Evolutionary conservation across 2,888 invertebrate species (phyloP).

Genomic region (Cylindroiulus punctatus): DNA sequence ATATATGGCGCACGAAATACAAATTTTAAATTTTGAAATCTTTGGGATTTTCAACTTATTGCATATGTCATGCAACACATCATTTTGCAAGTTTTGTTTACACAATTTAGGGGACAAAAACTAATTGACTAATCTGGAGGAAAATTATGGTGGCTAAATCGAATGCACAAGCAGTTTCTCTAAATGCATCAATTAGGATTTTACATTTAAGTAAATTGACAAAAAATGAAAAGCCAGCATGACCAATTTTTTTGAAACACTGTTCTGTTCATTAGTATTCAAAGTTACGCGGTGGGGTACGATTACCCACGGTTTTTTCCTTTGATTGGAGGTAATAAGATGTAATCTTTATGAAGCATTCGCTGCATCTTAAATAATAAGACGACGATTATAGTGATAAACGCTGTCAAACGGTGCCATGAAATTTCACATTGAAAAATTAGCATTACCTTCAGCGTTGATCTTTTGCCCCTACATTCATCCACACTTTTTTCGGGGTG

Average conservation of each 20-base stretch:
- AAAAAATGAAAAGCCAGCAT: background rate
- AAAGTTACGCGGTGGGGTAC: background rate
- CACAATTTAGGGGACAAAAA: no score
- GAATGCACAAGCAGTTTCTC: background rate
- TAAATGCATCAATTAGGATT: background rate
- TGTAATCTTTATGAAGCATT: background rate
- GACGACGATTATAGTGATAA: slow-evolving; percentile 19
- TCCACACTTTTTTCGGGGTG: background rate
- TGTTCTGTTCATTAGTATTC: background rate
- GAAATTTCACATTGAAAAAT: background rate
- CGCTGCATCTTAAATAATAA: background rate
- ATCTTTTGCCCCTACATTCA: background rate
- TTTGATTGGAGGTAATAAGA: background rate
- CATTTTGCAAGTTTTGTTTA: no score
- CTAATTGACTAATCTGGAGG: no score
- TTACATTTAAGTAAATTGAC: background rate
- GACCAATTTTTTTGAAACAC: background rate
- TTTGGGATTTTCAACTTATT: no score
- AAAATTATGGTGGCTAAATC: no score
- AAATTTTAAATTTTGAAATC: no score
- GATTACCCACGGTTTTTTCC: background rate
- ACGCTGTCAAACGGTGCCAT: background rate
- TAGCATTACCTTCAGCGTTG: background rate
- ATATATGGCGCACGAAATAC: no score
- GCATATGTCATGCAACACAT: no score